phyloP scores from a whole-genome alignment of 2,113 vertebrate species.

The Pteropus alecto region DNA sequence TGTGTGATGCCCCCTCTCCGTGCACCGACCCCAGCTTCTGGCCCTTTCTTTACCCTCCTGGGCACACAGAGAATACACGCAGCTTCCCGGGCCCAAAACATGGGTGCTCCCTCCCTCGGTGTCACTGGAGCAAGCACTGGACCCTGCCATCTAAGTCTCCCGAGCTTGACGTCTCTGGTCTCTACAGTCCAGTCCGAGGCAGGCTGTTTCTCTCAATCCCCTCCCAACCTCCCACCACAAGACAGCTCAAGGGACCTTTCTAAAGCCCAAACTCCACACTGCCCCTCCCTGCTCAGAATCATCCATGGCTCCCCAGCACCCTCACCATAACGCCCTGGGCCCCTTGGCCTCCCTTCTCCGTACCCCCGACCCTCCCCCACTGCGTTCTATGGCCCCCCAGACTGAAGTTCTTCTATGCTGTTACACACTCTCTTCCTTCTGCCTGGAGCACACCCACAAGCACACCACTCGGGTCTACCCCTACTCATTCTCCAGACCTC shows the following conservation, averaged over 20 bases:
- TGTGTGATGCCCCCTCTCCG: accelerated
- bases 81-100: neutral
- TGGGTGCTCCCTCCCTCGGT: neutral
- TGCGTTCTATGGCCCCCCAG: neutral
- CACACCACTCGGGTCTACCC: too few relatives aligned
- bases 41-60: neutral
- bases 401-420: neutral
- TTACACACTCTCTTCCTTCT: neutral
- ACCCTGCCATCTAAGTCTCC: neutral
- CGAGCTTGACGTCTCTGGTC: neutral
- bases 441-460: neutral
- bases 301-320: neutral
- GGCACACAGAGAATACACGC: neutral
- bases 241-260: neutral
- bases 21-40: neutral
- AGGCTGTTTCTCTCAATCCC: neutral
- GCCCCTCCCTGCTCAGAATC: neutral
- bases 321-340: neutral
- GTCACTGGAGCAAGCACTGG: neutral
- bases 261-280: neutral
- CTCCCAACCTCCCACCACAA: neutral
- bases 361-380: neutral
- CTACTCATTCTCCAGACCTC: neutral
- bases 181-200: neutral
- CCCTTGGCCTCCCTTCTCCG: neutral